Evolutionary conservation across 2,888 invertebrate species (phyloP).

Genomic region (Hartigia nigra): DNA sequence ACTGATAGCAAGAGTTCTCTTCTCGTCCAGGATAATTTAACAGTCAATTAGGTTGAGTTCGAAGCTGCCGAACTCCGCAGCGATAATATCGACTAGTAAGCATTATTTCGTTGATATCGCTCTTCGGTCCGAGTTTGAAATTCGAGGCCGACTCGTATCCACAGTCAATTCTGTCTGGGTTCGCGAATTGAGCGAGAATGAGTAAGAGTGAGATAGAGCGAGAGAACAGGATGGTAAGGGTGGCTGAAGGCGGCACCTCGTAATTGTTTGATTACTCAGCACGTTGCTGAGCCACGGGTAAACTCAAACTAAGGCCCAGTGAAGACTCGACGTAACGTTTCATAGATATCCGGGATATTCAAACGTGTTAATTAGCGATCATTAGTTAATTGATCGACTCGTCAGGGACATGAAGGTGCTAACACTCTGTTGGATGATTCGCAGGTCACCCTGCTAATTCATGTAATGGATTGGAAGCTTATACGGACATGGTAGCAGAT

Average conservation of each 20-base stretch:
- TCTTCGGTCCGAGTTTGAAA: slow-evolving; percentile 31
- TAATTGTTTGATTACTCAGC: slow-evolving; percentile 67
- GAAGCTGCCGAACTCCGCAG: slow-evolving; percentile 46
- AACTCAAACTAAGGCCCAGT: slow-evolving; percentile 59
- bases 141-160: slow-evolving; percentile 27
- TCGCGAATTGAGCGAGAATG: slow-evolving; percentile 6
- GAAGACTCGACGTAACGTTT: slow-evolving; percentile 45
- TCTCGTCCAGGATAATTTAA: slow-evolving; percentile 58
- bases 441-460: slow-evolving; percentile 46
- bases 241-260: slow-evolving; percentile 33
- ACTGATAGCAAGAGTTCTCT: slow-evolving; percentile 34
- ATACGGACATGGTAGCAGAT: neutral
- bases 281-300: slow-evolving; percentile 60
- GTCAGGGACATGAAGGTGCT: slow-evolving; percentile 37
- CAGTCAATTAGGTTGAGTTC: slow-evolving; percentile 61
- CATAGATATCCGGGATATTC: slow-evolving; percentile 15
- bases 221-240: slow-evolving; percentile 20
- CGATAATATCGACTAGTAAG: slow-evolving; percentile 60
- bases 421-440: slow-evolving; percentile 28
- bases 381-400: slow-evolving; percentile 56
- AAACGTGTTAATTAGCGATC: slow-evolving; percentile 32
- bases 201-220: neutral
- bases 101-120: slow-evolving; percentile 63
- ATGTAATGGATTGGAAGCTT: slow-evolving; percentile 38
- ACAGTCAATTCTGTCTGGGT: neutral